Percentiles rank a stretch among this genome's conserved stretches.
phyloP scores from a whole-genome alignment of 2,797 vertebrate genomes.

The Epinephelus coioides region DNA sequence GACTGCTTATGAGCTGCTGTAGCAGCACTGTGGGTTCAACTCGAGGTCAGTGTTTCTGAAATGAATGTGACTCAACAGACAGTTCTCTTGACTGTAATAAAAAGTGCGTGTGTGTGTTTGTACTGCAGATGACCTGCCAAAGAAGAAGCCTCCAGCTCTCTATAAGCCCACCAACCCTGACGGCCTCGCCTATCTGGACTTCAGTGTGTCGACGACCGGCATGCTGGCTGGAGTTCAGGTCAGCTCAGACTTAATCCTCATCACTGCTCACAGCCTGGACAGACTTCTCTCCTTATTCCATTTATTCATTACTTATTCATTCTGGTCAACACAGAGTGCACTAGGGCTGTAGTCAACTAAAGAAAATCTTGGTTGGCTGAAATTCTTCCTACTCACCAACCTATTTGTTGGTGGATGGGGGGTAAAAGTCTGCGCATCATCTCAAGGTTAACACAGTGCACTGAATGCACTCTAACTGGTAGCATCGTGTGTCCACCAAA shows the following conservation, averaged over 20 bases:
- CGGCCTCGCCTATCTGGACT: conserved; percentile 97
- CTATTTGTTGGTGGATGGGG: too few species aligned
- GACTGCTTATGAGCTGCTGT: neutral
- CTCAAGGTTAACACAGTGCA: too few species aligned
- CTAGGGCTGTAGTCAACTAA: too few species aligned
- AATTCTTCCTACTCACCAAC: too few species aligned
- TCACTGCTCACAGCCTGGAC: neutral
- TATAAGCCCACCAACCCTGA: conserved; percentile 98
- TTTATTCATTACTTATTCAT: neutral
- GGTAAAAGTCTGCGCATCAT: too few species aligned
- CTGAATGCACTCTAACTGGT: too few species aligned
- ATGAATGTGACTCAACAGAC: conserved; percentile 1
- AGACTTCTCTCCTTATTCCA: neutral
- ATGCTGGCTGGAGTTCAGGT: conserved; percentile 99
- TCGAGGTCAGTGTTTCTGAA: conserved; percentile 28
- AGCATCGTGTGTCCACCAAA: too few species aligned
- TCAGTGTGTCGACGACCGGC: conserved; percentile 98
- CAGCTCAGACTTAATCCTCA: conserved; percentile 33
- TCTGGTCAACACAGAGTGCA: neutral
- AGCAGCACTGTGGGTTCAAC: conserved; percentile 32
- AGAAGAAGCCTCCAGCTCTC: conserved; percentile 97
- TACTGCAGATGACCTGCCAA: conserved; percentile 96
- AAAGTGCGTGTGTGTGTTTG: conserved; percentile 35
- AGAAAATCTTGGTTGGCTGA: too few species aligned
- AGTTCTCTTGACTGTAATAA: conserved; percentile 25